Evolutionary conservation across 2,888 invertebrate genomes (phyloP).

Genomic region (Scaeva pyrastri): DNA sequence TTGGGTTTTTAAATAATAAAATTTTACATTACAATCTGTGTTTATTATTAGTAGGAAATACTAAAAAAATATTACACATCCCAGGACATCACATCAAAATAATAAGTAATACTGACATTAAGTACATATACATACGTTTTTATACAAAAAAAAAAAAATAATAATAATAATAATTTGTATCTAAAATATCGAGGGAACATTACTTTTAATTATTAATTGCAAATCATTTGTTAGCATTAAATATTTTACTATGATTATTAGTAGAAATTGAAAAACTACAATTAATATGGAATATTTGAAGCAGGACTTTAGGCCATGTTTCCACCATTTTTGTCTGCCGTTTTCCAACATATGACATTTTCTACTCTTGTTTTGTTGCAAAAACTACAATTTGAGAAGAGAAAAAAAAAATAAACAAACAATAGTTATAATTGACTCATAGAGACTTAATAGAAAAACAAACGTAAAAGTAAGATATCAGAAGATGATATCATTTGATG

Average conservation of each 20-base stretch:
- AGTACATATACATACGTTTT: constrained; percentile 8
- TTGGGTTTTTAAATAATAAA: constrained; percentile 37
- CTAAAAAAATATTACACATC: constrained; percentile 50
- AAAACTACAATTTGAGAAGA: constrained; percentile 64
- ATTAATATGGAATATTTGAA: constrained; percentile 79
- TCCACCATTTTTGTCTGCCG: constrained; percentile 74
- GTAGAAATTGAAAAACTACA: constrained; percentile 77
- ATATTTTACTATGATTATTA: constrained; percentile 78
- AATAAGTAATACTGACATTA: constrained; percentile 32
- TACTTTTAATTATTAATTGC: constrained; percentile 79
- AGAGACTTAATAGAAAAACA: too few species aligned
- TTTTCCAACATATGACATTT: constrained; percentile 56
- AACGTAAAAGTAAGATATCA: too few species aligned
- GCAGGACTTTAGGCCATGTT: constrained; percentile 77
- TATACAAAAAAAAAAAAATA: constrained; percentile 8
- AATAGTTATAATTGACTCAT: neutral
- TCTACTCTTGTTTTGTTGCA: constrained; percentile 62
- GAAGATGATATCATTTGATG: too few species aligned
- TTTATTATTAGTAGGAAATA: constrained; percentile 70
- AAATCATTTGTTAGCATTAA: constrained; percentile 79
- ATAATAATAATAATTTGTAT: constrained; percentile 12
- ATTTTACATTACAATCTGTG: constrained; percentile 38
- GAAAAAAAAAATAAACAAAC: constrained; percentile 41
- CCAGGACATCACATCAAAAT: constrained; percentile 77
- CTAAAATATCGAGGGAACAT: constrained; percentile 78